Base-by-base conservation (phyloP, 2,888 invertebrate genomes). In the Drosophila lacicola region DNA sequence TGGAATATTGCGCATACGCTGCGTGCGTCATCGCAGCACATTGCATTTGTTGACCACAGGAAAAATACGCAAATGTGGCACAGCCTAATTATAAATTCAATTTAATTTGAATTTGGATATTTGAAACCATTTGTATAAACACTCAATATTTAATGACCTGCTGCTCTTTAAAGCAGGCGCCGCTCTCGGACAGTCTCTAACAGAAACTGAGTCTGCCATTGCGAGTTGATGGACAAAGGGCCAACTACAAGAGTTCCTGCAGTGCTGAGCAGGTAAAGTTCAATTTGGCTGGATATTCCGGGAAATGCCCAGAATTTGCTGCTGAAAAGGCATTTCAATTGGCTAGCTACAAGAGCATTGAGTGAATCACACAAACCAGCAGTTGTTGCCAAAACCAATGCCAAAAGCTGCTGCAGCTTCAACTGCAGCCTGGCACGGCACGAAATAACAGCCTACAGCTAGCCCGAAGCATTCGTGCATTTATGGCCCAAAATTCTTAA, bases 291-390 rank as follows among this genome's bases (percentile, higher is more conserved):
- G 5, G 33, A 8, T 29, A 29, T 8, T 8, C 29, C 29, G 2
- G 29, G 8, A 39, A n/a, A 41, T 34, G 14, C 8, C 21, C 33
- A 21, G 17, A 51, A 58, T 45, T 37, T 51, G 55, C 36, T n/a
- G 21, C 13, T n/a, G 33, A 9, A 54, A 54, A 45, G 29, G 51
- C 41, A 10, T 41, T 44, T 21, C 34, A 50, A 55, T 54, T 44
- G 17, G 10, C 17, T 34, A 41, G 55, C 64, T 54, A 53, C 19
- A 6, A 11, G 21, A 36, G 14, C 37, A 64, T 47, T 49, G 46
- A 60, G 33, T 61, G 70, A 70, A 56, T 56, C 6, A 56, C 61
- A 67, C 46, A 57, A 62, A 61, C 44, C 46, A 8, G n/a, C 19
- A 37, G 11, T 17, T 41, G n/a, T 21, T 34, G 55, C 47, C 56